Conservation (phyloP, 2,888 invertebrate genomes). For the Cryptus viduatorius region DNA sequence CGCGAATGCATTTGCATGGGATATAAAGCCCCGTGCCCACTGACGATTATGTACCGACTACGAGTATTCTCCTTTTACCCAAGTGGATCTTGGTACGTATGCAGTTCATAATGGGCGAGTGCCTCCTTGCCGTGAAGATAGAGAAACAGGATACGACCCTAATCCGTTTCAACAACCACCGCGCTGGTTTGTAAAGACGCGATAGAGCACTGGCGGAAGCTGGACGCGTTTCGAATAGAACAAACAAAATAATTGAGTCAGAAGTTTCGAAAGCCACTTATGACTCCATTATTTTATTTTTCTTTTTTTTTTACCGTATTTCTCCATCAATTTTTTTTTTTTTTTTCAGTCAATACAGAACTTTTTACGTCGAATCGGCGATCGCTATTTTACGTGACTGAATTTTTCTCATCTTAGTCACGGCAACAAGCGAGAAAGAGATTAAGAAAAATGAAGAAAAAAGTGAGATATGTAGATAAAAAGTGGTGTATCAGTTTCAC, state of each 20-base stretch:
- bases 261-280: slow-evolving; percentile 28
- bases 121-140: slow-evolving; percentile 34
- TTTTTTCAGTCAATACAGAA: slow-evolving; percentile 14
- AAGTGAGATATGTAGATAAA: slow-evolving; percentile 20
- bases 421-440: slow-evolving; percentile 27
- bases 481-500: slow-evolving; percentile 62
- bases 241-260: slow-evolving; percentile 26
- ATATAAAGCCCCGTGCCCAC: background rate
- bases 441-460: slow-evolving; percentile 29
- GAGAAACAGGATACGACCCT: slow-evolving; percentile 54
- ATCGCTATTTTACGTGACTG: slow-evolving; percentile 40
- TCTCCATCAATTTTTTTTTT: slow-evolving; percentile 25
- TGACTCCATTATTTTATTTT: slow-evolving; percentile 6
- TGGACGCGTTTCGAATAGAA: background rate
- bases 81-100: background rate
- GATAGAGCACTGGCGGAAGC: background rate
- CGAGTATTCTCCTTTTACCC: slow-evolving; percentile 13
- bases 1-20: slow-evolving; percentile 35
- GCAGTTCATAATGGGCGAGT: slow-evolving; percentile 16
- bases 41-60: slow-evolving; percentile 24
- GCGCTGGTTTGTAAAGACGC: background rate
- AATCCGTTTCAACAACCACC: slow-evolving; percentile 33
- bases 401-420: background rate
- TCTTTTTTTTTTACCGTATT: background rate
- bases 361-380: background rate